phyloP scores from a whole-genome alignment of 1,140 invertebrate genomes.

The Hycleus cichorii region DNA sequence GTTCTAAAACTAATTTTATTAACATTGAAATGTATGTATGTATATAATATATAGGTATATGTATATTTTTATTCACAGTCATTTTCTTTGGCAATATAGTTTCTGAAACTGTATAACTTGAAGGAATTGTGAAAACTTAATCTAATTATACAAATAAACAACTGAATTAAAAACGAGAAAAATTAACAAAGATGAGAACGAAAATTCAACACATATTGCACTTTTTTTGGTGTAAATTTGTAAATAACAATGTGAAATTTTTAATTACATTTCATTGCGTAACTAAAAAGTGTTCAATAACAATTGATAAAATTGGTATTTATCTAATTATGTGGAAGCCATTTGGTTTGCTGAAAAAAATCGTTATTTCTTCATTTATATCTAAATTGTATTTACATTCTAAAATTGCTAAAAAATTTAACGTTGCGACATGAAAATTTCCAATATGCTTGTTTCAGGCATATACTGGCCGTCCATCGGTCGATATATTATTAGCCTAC shows the following conservation, averaged over 20 bases:
- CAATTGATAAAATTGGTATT: constrained; percentile 14
- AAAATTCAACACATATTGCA: background rate
- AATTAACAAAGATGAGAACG: constrained; percentile 2
- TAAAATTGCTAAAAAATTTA: too few relatives aligned
- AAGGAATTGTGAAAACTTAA: too few relatives aligned
- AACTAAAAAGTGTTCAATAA: constrained; percentile 15
- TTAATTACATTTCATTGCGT: background rate
- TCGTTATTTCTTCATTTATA: too few relatives aligned
- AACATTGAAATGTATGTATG: constrained; percentile 34
- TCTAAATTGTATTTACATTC: too few relatives aligned
- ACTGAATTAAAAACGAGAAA: constrained; percentile 12
- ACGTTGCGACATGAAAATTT: too few relatives aligned
- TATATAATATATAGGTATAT: constrained; percentile 27
- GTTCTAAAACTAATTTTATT: constrained; percentile 12
- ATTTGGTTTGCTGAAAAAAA: background rate
- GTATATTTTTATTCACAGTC: constrained; percentile 39
- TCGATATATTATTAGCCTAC: too few relatives aligned
- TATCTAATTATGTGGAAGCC: constrained; percentile 14
- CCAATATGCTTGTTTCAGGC: too few relatives aligned
- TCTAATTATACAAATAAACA: constrained; percentile 4
- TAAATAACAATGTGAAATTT: background rate
- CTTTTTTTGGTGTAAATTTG: background rate
- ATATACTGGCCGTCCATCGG: too few relatives aligned
- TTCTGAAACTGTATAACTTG: constrained; percentile 16
- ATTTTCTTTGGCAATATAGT: constrained; percentile 38